phyloP scores from a whole-genome alignment of 2,888 invertebrate species.

The Keiferia lycopersicella region DNA sequence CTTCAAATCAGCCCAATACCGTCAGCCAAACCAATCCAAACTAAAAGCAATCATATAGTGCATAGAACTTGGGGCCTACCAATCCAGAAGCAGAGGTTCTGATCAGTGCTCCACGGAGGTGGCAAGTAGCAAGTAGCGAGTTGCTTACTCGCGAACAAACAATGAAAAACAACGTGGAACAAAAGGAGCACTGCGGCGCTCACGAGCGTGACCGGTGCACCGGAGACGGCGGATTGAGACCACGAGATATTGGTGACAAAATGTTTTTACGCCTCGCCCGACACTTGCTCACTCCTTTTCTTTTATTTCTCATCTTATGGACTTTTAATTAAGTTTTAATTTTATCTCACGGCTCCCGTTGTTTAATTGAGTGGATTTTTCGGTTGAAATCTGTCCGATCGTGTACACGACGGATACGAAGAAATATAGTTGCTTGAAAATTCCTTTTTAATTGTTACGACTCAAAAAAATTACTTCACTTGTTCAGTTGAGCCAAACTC shows the following conservation, averaged over 20 bases:
- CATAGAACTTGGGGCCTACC: no score
- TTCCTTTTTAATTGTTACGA: slow-evolving; percentile 45
- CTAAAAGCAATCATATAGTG: no score
- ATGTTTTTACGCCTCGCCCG: slow-evolving; percentile 60
- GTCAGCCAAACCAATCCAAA: no score
- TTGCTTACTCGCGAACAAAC: slow-evolving; percentile 20
- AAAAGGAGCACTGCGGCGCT: slow-evolving; percentile 36
- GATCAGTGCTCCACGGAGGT: no score
- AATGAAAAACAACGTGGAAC: slow-evolving; percentile 23
- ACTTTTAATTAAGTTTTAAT: slow-evolving; percentile 79
- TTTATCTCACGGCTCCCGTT: slow-evolving; percentile 72
- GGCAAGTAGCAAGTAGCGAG: background rate
- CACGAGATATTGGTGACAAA: slow-evolving; percentile 59
- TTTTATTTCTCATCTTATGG: slow-evolving; percentile 51
- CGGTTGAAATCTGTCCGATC: slow-evolving; percentile 50
- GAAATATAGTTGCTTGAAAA: slow-evolving; percentile 48
- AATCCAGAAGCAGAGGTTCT: no score
- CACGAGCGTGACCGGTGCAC: slow-evolving; percentile 43
- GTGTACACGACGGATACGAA: slow-evolving; percentile 36
- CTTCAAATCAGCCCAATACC: no score
- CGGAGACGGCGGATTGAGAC: slow-evolving; percentile 13
- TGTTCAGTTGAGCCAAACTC: slow-evolving; percentile 29
- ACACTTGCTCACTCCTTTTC: slow-evolving; percentile 42
- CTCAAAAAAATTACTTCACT: slow-evolving; percentile 24
- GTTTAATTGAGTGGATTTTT: slow-evolving; percentile 60